Evolutionary conservation across 1,140 invertebrate genomes (phyloP), one percentile per base, ranked within the genome.

Genomic region (Chironomus striatipennis): DNA sequence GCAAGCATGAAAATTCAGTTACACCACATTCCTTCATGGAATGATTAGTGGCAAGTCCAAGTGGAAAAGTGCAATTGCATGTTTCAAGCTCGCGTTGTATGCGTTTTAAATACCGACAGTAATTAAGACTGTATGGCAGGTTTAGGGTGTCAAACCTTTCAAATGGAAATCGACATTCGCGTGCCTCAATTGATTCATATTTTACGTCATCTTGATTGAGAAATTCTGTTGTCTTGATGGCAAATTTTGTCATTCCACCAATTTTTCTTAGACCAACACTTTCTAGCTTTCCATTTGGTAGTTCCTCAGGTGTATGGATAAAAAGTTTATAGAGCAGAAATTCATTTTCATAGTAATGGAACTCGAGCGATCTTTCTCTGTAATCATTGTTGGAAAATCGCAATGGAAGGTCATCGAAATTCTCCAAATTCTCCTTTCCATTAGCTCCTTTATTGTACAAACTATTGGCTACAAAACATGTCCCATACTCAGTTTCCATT

Each of bases 51-150:
- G 2, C n/a, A 8, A 67, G 64, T 3, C 12, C 64, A 17, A 67
- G n/a, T 67, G 64, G 64, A 15, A 67, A 67, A 15, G 64, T 67
- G 17, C 64, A 67, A 67, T 67, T 67, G 18, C 64, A 67, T 18
- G n/a, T 20, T 17, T 67, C 17, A 15, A 67, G 1, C 17, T 67
- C 64, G 7, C 64, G 12, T 17, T 18, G 7, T 15, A 67, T 18
- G 7, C 64, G n/a, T n/a, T 17, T 20, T 67, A 18, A 8, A 8
- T 67, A 20, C 8, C 7, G 8, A n/a, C 64, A 67, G n/a, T 17
- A 18, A 18, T 17, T 18, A 18, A 67, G n/a, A 67, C 64, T 67
- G 18, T 67, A 67, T 15, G 64, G 64, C 7, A 67, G 17, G n/a
- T 18, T 18, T 2, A 12, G n/a, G 1, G 8, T 67, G 7, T 20